A percentile compares a stretch with the other conserved stretches of the same genome.
phyloP scores from a whole-genome alignment of 2,113 vertebrate species.

The Empidonax alnorum region DNA sequence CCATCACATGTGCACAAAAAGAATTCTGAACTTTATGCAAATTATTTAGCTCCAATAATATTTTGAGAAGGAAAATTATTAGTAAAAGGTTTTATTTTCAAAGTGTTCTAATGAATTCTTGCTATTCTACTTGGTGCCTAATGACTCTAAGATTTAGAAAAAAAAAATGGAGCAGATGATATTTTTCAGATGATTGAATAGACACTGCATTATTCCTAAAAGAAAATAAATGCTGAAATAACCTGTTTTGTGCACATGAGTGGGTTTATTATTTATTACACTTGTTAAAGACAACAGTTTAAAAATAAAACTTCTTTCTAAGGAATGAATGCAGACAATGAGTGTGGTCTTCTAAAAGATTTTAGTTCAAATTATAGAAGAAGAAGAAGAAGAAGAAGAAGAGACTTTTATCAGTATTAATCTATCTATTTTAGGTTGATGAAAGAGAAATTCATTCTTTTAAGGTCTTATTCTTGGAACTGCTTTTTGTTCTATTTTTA shows the following conservation, averaged over 20 bases:
- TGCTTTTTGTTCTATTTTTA: constrained; percentile 46
- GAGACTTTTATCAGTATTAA: not conserved
- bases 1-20: not conserved
- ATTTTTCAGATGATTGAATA: not conserved
- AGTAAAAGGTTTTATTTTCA: not conserved
- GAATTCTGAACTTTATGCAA: not conserved
- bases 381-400: not conserved
- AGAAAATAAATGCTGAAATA: not conserved
- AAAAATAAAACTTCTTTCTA: not conserved
- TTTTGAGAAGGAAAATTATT: not conserved
- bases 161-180: not conserved
- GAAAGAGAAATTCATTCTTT: not conserved
- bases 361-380: not conserved
- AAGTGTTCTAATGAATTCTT: not conserved
- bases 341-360: not conserved
- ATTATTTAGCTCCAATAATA: not conserved
- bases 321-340: not conserved
- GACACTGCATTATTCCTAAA: not conserved
- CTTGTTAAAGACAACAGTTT: not conserved
- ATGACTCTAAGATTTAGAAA: not conserved
- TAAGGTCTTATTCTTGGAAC: constrained; percentile 13
- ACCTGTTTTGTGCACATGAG: not conserved
- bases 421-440: not conserved
- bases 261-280: not conserved
- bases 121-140: not conserved